Percentiles rank a stretch among this genome's conserved stretches.
These are phyloP conservation scores for Lacerta agilis DNA, from an alignment of 2,797 vertebrate genomes.

Conservation along the genomic window DNA sequence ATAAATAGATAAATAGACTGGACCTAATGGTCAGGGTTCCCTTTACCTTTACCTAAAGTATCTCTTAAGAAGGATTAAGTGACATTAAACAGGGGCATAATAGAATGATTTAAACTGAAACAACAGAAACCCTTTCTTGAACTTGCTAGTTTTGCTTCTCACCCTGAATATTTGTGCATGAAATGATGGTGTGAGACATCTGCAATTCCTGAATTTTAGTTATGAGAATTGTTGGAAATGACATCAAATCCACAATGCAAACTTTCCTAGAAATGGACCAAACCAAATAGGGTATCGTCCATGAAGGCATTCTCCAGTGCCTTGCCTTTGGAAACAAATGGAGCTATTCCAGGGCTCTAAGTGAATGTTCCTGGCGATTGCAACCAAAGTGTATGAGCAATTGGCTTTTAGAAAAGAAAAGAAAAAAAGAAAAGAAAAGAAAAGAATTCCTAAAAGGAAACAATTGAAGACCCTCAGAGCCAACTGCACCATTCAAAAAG, in stretches of 20 bases:
- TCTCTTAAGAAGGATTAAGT: slow-evolving; percentile 1
- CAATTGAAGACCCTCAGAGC: not conserved
- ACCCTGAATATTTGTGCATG: not conserved
- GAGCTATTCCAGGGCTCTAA: not conserved
- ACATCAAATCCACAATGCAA: not conserved
- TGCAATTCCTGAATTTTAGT: not conserved
- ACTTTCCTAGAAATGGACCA: not conserved
- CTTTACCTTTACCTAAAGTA: not conserved
- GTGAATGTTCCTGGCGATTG: not conserved
- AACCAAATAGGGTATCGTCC: not conserved
- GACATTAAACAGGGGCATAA: not conserved
- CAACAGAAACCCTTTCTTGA: not conserved
- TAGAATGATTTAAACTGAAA: slow-evolving; percentile 8
- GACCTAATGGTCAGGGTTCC: too few species aligned
- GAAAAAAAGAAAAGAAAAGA: not conserved
- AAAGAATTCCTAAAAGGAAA: not conserved
- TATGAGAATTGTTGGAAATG: not conserved
- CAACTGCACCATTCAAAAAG: not conserved
- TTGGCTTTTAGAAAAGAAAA: not conserved
- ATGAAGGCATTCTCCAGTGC: not conserved
- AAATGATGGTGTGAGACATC: not conserved
- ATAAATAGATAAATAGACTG: too few species aligned
- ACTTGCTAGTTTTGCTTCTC: not conserved
- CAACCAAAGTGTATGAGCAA: not conserved
- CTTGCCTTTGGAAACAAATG: not conserved